Base-by-base conservation (phyloP, 92 coral and sea anemone species). In the Porites lobata region DNA sequence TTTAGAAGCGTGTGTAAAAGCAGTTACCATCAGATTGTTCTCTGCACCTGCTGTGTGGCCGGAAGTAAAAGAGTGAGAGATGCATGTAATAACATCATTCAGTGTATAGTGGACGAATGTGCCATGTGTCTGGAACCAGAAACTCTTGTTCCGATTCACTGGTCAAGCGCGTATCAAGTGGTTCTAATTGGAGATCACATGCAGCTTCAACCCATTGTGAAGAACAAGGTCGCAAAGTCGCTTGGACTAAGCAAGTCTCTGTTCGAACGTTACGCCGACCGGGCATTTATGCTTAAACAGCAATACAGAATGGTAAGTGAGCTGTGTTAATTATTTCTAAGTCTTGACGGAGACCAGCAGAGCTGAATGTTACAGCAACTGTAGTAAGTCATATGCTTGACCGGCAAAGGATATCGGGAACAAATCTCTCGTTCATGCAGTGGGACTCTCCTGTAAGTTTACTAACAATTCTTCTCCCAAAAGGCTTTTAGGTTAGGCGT, bases 71-170 rank as follows among this genome's bases (percentile, higher is more conserved):
- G 88, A 1, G 79, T 94, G 54, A 19, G 15, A 6, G 4, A 20
- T 18, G 43, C 15, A 9, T 87, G 90, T 22, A 5, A 79, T 2
- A 89, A 81, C 74, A 75, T 85, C 32, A 80, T 43, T 26, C 98
- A 95, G 74, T 93, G 96, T 70, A 93, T 95, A 59, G 94, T 95
- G 50, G 98, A 95, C 79, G 98, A 95, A 71, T 86, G 94, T 66
- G 98, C 96, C 8, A 95, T 95, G 98, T 85, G 96, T 63, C 86
- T 88, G 88, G 98, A 95, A 76, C 94, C 96, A 43, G 98, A 95
- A 75, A 85, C 94, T 0, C 86, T 95, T 59, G 90, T 94, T 65
- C 96, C 96, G 8, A 88, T 95, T 89, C 65, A 88, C 87, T 85
- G 90, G 65, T 93, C 96, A 6, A 61, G 84, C 22, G 96, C 96